Percentiles rank a stretch among this genome's conserved stretches.
Conservation (phyloP, 2,888 invertebrate genomes). For the Morpho deidamia region DNA sequence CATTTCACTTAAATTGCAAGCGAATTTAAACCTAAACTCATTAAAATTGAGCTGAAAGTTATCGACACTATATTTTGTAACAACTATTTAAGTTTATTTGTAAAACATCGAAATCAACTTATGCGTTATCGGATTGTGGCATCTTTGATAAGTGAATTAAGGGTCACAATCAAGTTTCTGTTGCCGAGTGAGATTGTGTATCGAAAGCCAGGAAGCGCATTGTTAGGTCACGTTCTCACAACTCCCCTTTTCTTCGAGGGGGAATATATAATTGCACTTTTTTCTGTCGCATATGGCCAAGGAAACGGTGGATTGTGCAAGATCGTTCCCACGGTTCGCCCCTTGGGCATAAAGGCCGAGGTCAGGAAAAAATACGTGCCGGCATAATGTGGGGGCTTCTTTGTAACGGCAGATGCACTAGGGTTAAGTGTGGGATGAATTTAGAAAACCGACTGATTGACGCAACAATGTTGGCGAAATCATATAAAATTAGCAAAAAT, state of each 20-base stretch:
- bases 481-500: conserved; percentile 22
- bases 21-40: conserved; percentile 27
- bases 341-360: conserved; percentile 70
- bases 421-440: conserved; percentile 67
- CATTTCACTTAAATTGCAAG: conserved; percentile 21
- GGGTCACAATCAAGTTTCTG: conserved; percentile 49
- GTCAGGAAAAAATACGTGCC: conserved; percentile 77
- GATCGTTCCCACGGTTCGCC: conserved; percentile 75
- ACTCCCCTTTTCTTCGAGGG: conserved; percentile 76
- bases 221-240: conserved; percentile 79
- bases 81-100: conserved; percentile 55
- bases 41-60: conserved; percentile 33
- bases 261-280: conserved; percentile 79
- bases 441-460: conserved; percentile 63
- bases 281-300: conserved; percentile 78
- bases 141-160: conserved; percentile 44
- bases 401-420: conserved; percentile 71
- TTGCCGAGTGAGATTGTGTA: conserved; percentile 51
- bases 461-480: conserved; percentile 36
- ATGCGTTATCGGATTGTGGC: conserved; percentile 46
- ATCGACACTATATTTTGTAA: conserved; percentile 27
- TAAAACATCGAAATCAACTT: conserved; percentile 44
- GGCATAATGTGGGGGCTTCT: conserved; percentile 66
- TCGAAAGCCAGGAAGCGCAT: conserved; percentile 77
- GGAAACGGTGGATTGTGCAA: conserved; percentile 72